Evolutionary conservation across 2,113 vertebrate species (phyloP).

Genomic region (Tamias sibiricus): DNA sequence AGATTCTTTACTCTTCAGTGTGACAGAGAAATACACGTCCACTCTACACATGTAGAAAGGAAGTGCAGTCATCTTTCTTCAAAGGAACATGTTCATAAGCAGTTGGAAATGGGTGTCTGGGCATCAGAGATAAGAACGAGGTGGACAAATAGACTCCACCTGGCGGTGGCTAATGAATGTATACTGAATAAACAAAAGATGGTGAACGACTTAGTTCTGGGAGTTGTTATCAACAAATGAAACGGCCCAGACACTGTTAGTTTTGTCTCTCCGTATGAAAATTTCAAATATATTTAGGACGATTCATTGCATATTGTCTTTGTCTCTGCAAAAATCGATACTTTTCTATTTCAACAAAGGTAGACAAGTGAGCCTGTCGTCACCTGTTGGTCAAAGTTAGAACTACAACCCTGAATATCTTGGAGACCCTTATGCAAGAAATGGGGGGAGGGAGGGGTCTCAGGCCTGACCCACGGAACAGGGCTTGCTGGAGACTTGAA

Average conservation of each 20-base stretch:
- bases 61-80: neutral
- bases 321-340: neutral
- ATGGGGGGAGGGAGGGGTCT: neutral
- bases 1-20: conserved; percentile 24
- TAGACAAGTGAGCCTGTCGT: neutral
- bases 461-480: neutral
- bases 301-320: neutral
- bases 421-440: neutral
- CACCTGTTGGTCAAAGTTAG: conserved; percentile 47
- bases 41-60: neutral
- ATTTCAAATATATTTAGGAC: neutral
- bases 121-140: neutral
- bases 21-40: conserved; percentile 3
- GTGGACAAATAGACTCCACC: neutral
- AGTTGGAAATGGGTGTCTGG: neutral
- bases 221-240: conserved; percentile 18
- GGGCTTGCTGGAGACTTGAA: neutral
- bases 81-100: neutral
- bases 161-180: neutral
- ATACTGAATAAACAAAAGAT: neutral
- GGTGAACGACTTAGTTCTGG: neutral
- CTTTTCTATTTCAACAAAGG: neutral
- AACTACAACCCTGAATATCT: conserved; percentile 35
- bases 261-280: neutral
- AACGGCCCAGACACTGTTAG: neutral